Percentiles rank a stretch among this genome's conserved stretches.
Evolutionary conservation across 2,113 vertebrate species (phyloP).

Genomic region (Meles meles): DNA sequence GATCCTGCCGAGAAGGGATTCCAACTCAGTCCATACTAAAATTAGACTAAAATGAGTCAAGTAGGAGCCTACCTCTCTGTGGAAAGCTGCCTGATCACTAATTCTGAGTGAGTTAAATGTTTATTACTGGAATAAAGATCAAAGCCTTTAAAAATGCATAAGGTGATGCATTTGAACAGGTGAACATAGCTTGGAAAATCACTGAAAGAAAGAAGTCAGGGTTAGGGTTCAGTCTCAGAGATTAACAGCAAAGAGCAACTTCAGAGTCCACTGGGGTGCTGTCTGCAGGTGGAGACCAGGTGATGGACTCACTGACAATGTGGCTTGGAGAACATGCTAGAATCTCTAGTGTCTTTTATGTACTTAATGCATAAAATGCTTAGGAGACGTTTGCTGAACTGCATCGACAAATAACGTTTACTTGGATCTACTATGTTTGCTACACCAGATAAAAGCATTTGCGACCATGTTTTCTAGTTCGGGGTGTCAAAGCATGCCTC

Average conservation of each 20-base stretch:
- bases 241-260: background rate
- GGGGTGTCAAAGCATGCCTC: background rate
- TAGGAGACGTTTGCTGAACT: background rate
- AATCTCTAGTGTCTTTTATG: background rate
- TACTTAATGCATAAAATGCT: background rate
- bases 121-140: background rate
- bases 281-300: background rate
- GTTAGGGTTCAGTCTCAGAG: background rate
- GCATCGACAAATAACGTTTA: background rate
- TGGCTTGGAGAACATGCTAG: background rate
- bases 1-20: background rate
- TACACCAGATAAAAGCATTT: background rate
- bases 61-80: background rate
- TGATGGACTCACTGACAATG: background rate
- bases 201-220: background rate
- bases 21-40: constrained; percentile 5
- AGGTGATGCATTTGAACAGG: background rate
- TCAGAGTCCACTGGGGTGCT: background rate
- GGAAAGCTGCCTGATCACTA: constrained; percentile 2
- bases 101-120: background rate
- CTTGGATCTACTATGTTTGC: background rate
- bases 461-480: background rate
- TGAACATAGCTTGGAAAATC: constrained; percentile 2
- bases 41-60: background rate
- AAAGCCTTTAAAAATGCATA: constrained; percentile 10